Evolutionary conservation across 2,888 invertebrate species (phyloP).

Genomic region (Cheilosia vulpina): DNA sequence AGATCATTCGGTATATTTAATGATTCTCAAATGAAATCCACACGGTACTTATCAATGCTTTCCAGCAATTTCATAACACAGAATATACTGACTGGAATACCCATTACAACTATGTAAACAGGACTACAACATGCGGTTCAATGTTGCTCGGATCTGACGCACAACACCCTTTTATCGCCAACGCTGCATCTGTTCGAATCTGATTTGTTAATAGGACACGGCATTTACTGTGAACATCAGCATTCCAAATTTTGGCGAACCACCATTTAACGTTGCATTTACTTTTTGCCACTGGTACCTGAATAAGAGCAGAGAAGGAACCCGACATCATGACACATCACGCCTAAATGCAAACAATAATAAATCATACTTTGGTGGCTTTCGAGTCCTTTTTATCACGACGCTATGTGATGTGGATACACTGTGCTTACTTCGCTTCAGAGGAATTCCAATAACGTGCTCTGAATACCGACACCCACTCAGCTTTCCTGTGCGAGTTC

Average conservation of each 20-base stretch:
- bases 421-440: constrained; percentile 27
- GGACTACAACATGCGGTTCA: constrained; percentile 1
- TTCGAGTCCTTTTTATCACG: constrained; percentile 53
- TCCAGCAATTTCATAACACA: background rate
- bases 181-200: constrained; percentile 39
- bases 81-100: background rate
- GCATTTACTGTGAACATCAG: constrained; percentile 11
- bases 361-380: constrained; percentile 60
- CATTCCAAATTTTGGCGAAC: constrained; percentile 12
- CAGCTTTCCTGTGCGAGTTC: constrained; percentile 11
- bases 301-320: background rate
- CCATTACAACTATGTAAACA: constrained; percentile 3
- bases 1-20: background rate
- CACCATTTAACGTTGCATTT: constrained; percentile 20
- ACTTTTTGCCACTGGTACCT: background rate
- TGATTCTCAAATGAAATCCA: background rate
- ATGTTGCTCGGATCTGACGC: constrained; percentile 5
- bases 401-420: constrained; percentile 44
- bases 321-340: constrained; percentile 35
- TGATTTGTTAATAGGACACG: constrained; percentile 20
- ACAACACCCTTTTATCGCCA: constrained; percentile 17
- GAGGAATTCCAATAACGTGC: constrained; percentile 46
- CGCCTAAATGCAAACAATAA: constrained; percentile 57
- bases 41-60: background rate
- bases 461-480: constrained; percentile 40